A percentile compares a stretch with the other conserved stretches of the same genome.
Evolutionary conservation across 2,888 invertebrate genomes (phyloP).

Genomic region (Lasioglossum zephyrum): DNA sequence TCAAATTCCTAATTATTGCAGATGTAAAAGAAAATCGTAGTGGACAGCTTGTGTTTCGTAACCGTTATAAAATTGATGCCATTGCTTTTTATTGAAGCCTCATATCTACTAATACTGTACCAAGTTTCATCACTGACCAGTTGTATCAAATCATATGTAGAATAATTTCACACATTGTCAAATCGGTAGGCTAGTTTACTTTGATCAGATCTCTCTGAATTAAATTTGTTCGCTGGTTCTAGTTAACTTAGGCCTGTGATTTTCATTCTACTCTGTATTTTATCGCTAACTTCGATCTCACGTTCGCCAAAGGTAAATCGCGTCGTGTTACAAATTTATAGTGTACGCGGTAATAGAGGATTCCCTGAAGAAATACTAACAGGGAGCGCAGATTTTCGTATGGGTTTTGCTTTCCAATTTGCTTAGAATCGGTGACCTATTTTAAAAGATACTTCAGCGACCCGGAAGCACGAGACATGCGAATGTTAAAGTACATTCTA

Average conservation of each 20-base stretch:
- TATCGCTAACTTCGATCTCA: not conserved
- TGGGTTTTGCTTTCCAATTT: constrained; percentile 23
- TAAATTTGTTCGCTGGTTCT: not conserved
- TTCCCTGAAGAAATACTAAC: constrained; percentile 23
- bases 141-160: not conserved
- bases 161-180: constrained; percentile 26
- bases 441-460: not conserved
- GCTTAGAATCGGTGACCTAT: constrained; percentile 30
- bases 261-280: not conserved
- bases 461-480: not conserved
- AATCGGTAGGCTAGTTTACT: constrained; percentile 33
- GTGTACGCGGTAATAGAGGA: not conserved
- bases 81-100: too few relatives aligned
- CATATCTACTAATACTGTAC: not conserved
- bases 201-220: not conserved
- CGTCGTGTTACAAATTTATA: constrained; percentile 42
- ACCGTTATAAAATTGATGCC: too few relatives aligned
- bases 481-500: not conserved
- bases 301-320: not conserved
- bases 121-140: not conserved
- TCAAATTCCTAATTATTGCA: too few relatives aligned
- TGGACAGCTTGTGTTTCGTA: too few relatives aligned
- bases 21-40: too few relatives aligned
- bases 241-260: constrained; percentile 1
- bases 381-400: constrained; percentile 18